phyloP scores from a whole-genome alignment of 2,888 invertebrate species.

The Cotesia congregata region DNA sequence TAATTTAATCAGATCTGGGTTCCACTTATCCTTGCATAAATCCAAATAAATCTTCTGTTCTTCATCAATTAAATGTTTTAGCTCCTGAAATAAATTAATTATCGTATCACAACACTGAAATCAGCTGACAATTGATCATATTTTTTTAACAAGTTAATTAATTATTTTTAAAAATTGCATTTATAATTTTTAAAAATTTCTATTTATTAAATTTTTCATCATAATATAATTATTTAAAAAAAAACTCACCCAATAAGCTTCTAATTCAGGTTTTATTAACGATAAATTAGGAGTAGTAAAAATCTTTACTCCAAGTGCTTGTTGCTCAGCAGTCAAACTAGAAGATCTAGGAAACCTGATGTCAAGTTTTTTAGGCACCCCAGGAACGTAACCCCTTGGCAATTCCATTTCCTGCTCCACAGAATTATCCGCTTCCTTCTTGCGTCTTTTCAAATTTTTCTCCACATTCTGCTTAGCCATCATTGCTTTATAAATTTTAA shows the following conservation, averaged over 20 bases:
- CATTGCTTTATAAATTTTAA: constrained; percentile 10
- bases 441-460: neutral
- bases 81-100: constrained; percentile 20
- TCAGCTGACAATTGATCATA: no score
- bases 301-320: constrained; percentile 52
- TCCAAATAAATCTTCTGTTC: constrained; percentile 58
- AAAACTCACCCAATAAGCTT: neutral
- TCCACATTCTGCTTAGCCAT: neutral
- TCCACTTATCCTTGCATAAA: constrained; percentile 54
- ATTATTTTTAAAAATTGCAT: no score
- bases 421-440: neutral
- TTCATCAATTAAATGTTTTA: constrained; percentile 47
- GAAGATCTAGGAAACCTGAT: constrained; percentile 51
- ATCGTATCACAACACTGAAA: neutral
- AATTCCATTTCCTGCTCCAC: neutral
- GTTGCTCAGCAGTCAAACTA: constrained; percentile 48
- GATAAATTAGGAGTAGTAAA: constrained; percentile 53
- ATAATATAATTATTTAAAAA: neutral
- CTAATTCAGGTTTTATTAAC: constrained; percentile 41
- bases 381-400: constrained; percentile 52
- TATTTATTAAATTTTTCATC: no score
- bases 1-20: constrained; percentile 40
- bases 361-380: constrained; percentile 45
- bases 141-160: no score
- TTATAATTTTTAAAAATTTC: no score